Evolutionary conservation across 2,888 invertebrate genomes (phyloP), one percentile per base, ranked within the genome.

Genomic region (Cryptocheilus praepositus): DNA sequence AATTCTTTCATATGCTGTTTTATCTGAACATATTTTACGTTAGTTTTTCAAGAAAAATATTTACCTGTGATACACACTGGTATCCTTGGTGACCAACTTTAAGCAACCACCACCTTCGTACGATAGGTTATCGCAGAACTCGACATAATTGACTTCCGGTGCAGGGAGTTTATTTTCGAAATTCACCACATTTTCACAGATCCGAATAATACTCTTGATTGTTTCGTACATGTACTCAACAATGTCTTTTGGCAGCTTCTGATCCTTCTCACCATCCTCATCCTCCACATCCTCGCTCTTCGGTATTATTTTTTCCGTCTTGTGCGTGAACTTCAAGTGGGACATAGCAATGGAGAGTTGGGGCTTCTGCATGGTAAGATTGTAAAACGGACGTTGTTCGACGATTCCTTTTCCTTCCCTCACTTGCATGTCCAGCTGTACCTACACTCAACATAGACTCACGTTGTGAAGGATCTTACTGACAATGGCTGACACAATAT

Each of bases 21-120:
- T 16, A 22, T 52, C n/a, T 5, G 44, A 51, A 66, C 36, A 43
- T 13, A 36, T 18, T 28, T 19, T 52, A 43, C 13, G 2, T 36
- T 18, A 11, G 58, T 58, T n/a, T 16, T 49, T 43, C 8, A 11
- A 22, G 21, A 3, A 19, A n/a, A 7, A 4, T 22, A 18, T 16
- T 45, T 70, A 87, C 88, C 88, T 85, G 44, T 88, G 86, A 73
- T 86, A 85, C 0, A 68, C 57, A 46, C 28, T 67, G 3, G 70
- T 64, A 67, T 85, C 71, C 51, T 71, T 82, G 11, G 81, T 84
- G 7, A 83, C 73, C 36, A 88, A 65, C 74, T 85, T 84, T 25
- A 88, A 64, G 53, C 87, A 86, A 28, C 84, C 83, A n/a, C 88
- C 88, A 16, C 88, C 88, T 55, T 86, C 79, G 61, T 83, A 88